Evolutionary conservation across 2,797 vertebrate genomes (phyloP).

Genomic region (Peromyscus eremicus): DNA sequence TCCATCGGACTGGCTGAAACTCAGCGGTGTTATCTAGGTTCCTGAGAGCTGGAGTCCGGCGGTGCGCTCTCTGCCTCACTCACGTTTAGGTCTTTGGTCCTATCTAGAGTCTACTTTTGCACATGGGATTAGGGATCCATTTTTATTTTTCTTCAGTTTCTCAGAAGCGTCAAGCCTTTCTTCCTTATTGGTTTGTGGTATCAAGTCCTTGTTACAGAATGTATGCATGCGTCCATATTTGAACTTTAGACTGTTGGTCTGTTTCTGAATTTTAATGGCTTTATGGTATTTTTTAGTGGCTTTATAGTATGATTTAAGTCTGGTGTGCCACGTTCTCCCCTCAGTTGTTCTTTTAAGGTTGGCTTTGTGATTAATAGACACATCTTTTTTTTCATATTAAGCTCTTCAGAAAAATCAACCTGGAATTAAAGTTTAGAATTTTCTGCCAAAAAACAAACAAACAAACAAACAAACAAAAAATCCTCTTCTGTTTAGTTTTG

Average conservation of each 20-base stretch:
- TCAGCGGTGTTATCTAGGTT: background rate
- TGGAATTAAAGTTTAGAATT: constrained; percentile 10
- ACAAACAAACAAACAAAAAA: no score
- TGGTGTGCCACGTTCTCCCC: background rate
- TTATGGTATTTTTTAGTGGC: background rate
- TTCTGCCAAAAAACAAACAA: no score
- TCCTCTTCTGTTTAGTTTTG: background rate
- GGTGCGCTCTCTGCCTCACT: background rate
- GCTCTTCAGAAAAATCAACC: background rate
- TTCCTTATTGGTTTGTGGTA: background rate
- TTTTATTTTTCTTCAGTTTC: background rate
- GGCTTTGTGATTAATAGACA: background rate
- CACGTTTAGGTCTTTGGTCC: background rate
- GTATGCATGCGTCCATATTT: background rate
- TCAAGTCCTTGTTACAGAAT: background rate
- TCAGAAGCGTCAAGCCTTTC: background rate
- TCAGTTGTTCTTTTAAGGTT: background rate
- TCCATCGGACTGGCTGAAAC: background rate
- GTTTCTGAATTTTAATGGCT: background rate
- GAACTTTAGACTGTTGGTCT: background rate
- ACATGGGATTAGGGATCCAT: no score
- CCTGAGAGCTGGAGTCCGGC: background rate
- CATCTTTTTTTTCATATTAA: background rate
- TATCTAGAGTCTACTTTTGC: background rate
- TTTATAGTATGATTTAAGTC: background rate